Evolutionary conservation across 1,140 invertebrate genomes (phyloP), one percentile per base, ranked within the genome.

Genomic region (Rhysida immarginata): DNA sequence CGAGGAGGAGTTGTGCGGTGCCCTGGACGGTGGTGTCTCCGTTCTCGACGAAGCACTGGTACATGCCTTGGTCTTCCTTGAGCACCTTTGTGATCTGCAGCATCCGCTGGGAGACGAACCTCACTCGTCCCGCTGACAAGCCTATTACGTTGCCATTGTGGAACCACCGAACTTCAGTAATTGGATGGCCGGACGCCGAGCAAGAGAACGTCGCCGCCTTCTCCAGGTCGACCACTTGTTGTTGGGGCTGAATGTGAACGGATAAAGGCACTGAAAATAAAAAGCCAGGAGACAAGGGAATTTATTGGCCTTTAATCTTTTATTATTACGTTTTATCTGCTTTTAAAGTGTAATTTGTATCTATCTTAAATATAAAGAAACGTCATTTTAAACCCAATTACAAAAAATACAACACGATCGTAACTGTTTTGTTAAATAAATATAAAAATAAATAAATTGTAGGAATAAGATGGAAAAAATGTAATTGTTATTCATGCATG

Each of bases 21-120:
- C 85, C 84, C 66, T 89, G 84, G 21, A 82, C 83, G 72, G 89
- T 85, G 64, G 90, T 85, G 68, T 82, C 84, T 56, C 87, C 83
- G 62, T 90, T 87, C 59, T 78, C 81, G 2, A 84, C 87, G 59
- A 89, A 83, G 68, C 91, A 96, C 61, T 91, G 88, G 71, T 92
- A 95, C 77, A 90, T 83, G 2, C 88, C 88, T 57, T 83, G 77
- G 68, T 91, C 87, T 49, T 84, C 79, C 59, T 81, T 80, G 23
- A 80, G 79, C 16, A 88, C 76, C 14, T 81, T 77, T 24, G 77
- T 75, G 60, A 92, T 79, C 61, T 76, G 76, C 57, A 86, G n/a
- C 11, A 56, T n/a, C 26, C 45, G 27, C 41, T 49, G 64, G 27
- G 78, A 26, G 24, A 20, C 3, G 13, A 51, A n/a, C 3, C 13